Percentiles rank a stretch among this genome's conserved stretches.
These are phyloP conservation scores for Anolis apletophallus DNA, from an alignment of 2,797 vertebrate species.

Conservation along the genomic window DNA sequence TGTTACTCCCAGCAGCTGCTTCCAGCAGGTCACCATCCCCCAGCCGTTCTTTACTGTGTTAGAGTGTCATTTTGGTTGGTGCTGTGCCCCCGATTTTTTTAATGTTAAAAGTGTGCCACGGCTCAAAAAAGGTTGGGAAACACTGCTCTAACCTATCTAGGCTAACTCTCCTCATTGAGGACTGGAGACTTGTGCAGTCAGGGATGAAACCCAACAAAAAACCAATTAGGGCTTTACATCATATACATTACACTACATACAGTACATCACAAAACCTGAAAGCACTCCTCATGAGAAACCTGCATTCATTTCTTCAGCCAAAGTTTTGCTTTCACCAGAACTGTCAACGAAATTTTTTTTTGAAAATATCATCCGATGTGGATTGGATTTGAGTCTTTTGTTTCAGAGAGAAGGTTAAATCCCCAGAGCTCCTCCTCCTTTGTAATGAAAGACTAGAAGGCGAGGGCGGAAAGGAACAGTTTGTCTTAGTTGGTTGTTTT, in stretches of 20 bases:
- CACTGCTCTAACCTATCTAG: too few relatives aligned
- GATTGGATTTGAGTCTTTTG: background rate
- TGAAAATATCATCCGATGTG: background rate
- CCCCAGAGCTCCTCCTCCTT: background rate
- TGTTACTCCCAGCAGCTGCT: too few relatives aligned
- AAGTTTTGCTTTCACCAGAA: background rate
- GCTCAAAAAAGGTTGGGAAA: too few relatives aligned
- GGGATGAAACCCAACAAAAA: too few relatives aligned
- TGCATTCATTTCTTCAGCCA: background rate
- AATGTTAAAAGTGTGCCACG: too few relatives aligned
- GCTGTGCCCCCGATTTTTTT: too few relatives aligned
- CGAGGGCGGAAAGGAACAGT: background rate
- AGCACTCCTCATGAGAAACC: background rate
- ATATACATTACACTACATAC: background rate
- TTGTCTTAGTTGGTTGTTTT: constrained; percentile 14
- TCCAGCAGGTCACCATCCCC: too few relatives aligned
- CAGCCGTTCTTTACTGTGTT: too few relatives aligned
- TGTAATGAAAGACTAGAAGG: background rate
- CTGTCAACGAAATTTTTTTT: background rate
- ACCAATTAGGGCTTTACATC: background rate
- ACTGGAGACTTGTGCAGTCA: too few relatives aligned
- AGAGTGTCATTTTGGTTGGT: too few relatives aligned
- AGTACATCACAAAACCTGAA: background rate
- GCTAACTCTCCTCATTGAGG: too few relatives aligned
- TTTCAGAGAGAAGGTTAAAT: background rate